A percentile compares a stretch with the other conserved stretches of the same genome.
Conservation (phyloP, 37 sponge, comb jelly and placozoan genomes). For the Bolinopsis microptera region DNA sequence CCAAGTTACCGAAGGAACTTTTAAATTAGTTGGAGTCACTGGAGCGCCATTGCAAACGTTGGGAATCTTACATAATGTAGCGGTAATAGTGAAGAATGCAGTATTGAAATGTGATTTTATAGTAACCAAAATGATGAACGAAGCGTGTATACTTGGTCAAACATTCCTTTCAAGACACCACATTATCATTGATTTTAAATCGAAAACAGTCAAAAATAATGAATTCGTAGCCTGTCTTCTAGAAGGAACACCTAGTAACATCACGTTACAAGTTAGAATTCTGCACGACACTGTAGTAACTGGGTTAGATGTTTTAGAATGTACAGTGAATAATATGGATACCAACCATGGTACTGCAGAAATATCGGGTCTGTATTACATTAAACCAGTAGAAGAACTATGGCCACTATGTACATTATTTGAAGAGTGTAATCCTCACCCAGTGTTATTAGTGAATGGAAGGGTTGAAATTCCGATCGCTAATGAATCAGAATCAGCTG, state of each 20-base stretch:
- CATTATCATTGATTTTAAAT: conserved; percentile 5
- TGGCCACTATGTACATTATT: no score
- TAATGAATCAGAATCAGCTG: not conserved
- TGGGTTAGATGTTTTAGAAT: not conserved
- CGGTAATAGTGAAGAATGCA: not conserved
- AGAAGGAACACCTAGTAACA: no score
- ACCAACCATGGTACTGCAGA: no score
- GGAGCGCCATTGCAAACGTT: not conserved
- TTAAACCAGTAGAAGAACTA: no score
- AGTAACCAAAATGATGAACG: not conserved
- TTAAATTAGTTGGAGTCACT: conserved; percentile 2
- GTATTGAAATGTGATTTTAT: not conserved
- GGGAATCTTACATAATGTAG: conserved; percentile 11
- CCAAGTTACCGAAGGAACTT: not conserved
- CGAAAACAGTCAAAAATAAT: no score
- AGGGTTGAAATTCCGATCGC: not conserved
- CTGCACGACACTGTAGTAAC: no score
- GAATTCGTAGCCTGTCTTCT: no score
- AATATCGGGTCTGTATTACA: no score
- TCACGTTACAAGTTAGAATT: no score
- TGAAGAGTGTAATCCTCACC: no score
- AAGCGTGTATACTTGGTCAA: conserved; percentile 14
- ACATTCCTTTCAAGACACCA: not conserved
- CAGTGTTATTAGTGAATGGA: not conserved
- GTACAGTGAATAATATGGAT: not conserved